Conservation (phyloP, 2,888 invertebrate species). For the Sipha maydis region DNA sequence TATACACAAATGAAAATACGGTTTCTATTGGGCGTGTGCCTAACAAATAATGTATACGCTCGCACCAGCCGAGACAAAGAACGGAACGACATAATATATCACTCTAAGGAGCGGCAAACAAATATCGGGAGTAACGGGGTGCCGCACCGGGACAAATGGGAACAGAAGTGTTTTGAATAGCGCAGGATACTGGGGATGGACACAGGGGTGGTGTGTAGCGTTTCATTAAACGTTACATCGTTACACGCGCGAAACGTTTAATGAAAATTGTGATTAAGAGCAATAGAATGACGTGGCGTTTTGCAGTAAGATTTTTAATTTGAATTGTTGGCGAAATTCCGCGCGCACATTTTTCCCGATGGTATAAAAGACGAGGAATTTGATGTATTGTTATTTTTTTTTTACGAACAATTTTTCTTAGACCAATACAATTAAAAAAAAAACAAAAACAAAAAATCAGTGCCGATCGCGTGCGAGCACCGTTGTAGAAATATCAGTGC, state of each 20-base stretch:
- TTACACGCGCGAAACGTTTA: slow-evolving; percentile 19
- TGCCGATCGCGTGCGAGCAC: too few species aligned
- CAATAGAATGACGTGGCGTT: neutral
- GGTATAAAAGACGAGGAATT: neutral
- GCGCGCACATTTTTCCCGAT: neutral
- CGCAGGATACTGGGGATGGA: neutral
- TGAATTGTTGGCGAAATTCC: neutral
- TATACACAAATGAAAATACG: neutral
- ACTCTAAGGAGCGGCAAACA: neutral
- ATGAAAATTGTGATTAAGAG: slow-evolving; percentile 34
- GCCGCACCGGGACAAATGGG: neutral
- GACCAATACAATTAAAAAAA: too few species aligned
- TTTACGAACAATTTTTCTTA: neutral
- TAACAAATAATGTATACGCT: neutral
- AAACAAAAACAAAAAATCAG: too few species aligned
- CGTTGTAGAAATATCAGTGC: too few species aligned
- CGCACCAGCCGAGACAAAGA: neutral
- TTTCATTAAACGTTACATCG: slow-evolving; percentile 9
- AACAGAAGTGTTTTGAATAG: neutral
- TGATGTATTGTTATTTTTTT: neutral
- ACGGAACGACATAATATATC: slow-evolving; percentile 38
- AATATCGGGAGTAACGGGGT: neutral
- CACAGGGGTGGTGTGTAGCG: neutral
- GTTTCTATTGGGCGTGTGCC: neutral
- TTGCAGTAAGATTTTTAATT: slow-evolving; percentile 11